Base-by-base conservation (phyloP, 2,888 invertebrate species). In the Sphaeridia pumilis region DNA sequence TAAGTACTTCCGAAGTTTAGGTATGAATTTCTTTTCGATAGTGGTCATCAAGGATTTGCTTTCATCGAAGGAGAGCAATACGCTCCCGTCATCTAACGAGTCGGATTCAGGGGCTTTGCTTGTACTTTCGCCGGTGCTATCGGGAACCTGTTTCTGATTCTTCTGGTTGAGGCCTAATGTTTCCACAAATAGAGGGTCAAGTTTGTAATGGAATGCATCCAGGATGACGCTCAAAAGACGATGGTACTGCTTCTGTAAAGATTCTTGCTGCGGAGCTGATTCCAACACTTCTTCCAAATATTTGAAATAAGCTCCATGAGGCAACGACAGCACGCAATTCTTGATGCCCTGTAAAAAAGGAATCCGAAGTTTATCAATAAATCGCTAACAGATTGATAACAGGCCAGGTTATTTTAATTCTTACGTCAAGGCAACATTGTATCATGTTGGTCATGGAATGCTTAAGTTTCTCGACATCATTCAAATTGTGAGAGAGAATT, bases 281-380 rank as follows among this genome's bases (percentile, higher is more conserved):
- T 42, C 46, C 27, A 52, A 17, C 2, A 46, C 5, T n/a, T 34
- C 21, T 14, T 52, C 51, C 7, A 52, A 25, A 35, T 52, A 52
- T 25, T 46, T 52, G 26, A 52, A 52, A 27, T 52, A 52, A 10
- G 43, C 12, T n/a, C 46, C 51, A 21, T 52, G 51, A 2, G 51
- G 51, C 10, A 52, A 36, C n/a, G 51, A 26, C 14, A 46, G 25
- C 10, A 41, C 26, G 26, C 46, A 45, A 35, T 41, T 46, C 28
- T 44, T 42, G 12, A 52, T 20, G 17, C 45, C 51, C 49, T 50
- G 38, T 20, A 46, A 46, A n/a, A 31, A 31, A 14, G 31, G 7
- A 10, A 31, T 10, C 14, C 7, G 31, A 7, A 31, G 14, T 31
- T 31, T 14, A 31, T n/a, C n/a, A n/a, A n/a, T n/a, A n/a, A n/a